These are phyloP conservation scores for Agrochola litura DNA, from an alignment of 2,888 invertebrate species.

Conservation along the genomic window DNA sequence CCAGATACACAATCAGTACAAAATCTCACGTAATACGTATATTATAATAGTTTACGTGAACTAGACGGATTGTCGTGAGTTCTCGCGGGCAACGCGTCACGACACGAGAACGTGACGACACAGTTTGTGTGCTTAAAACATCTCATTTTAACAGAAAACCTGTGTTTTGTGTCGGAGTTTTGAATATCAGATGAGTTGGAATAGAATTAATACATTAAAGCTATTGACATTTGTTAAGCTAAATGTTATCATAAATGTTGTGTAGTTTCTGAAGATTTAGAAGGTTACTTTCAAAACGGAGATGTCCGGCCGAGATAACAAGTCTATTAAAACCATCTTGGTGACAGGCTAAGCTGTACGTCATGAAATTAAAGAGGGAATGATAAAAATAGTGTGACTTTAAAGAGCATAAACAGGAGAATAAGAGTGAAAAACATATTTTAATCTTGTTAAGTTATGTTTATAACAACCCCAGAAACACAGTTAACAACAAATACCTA, in stretches of 20 bases:
- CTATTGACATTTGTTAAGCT: background rate
- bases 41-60: conserved; percentile 50
- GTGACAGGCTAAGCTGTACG: background rate
- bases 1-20: conserved; percentile 54
- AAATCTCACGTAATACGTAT: conserved; percentile 61
- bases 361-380: background rate
- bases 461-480: conserved; percentile 30
- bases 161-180: conserved; percentile 11
- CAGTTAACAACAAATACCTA: conserved; percentile 56
- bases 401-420: background rate
- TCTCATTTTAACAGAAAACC: conserved; percentile 50
- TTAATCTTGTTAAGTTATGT: no score
- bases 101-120: conserved; percentile 60
- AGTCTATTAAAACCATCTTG: background rate
- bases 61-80: conserved; percentile 57
- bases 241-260: background rate
- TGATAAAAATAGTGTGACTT: background rate
- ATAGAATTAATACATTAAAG: conserved; percentile 1
- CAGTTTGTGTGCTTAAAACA: conserved; percentile 33
- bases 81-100: conserved; percentile 53
- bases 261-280: background rate
- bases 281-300: background rate
- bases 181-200: conserved; percentile 33
- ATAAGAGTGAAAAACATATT: background rate
- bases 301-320: background rate